A percentile compares a stretch with the other conserved stretches of the same genome.
Conservation (phyloP, 2,797 vertebrate genomes). For the Hypotaenidia okinawae region DNA sequence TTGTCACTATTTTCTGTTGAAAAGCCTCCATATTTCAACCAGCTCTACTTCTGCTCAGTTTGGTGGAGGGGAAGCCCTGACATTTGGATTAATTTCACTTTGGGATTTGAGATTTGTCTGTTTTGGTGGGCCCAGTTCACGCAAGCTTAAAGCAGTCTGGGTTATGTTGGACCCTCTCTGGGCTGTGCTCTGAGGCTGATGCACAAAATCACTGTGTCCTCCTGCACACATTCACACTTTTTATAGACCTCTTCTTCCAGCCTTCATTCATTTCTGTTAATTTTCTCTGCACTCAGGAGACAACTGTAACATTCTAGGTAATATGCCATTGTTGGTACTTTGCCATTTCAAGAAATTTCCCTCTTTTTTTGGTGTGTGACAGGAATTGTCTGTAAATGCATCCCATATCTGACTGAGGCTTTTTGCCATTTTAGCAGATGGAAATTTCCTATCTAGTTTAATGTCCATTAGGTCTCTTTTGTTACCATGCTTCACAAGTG, state of each 20-base stretch:
- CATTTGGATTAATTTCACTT: not conserved
- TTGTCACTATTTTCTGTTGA: slow-evolving; percentile 18
- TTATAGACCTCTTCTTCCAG: not conserved
- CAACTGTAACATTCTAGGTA: slow-evolving; percentile 28
- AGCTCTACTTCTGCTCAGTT: not conserved
- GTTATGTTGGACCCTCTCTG: not conserved
- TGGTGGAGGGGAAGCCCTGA: not conserved
- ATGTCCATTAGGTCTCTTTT: slow-evolving; percentile 28
- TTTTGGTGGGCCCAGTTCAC: not conserved
- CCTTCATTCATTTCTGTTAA: slow-evolving; percentile 3
- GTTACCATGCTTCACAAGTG: slow-evolving; percentile 26
- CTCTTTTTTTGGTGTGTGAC: slow-evolving; percentile 31
- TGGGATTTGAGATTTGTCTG: not conserved
- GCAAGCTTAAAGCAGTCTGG: not conserved
- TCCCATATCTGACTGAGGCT: slow-evolving; percentile 52
- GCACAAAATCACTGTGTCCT: not conserved
- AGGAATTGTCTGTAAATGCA: slow-evolving; percentile 51
- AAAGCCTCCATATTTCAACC: not conserved
- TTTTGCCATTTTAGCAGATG: slow-evolving; percentile 64
- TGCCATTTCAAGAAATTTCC: slow-evolving; percentile 41
- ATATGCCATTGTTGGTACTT: slow-evolving; percentile 20
- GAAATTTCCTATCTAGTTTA: slow-evolving; percentile 63
- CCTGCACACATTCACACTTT: not conserved
- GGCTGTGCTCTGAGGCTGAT: not conserved
- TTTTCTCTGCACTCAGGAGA: not conserved